phyloP scores from a whole-genome alignment of 2,888 invertebrate genomes.

The Acleris literana region DNA sequence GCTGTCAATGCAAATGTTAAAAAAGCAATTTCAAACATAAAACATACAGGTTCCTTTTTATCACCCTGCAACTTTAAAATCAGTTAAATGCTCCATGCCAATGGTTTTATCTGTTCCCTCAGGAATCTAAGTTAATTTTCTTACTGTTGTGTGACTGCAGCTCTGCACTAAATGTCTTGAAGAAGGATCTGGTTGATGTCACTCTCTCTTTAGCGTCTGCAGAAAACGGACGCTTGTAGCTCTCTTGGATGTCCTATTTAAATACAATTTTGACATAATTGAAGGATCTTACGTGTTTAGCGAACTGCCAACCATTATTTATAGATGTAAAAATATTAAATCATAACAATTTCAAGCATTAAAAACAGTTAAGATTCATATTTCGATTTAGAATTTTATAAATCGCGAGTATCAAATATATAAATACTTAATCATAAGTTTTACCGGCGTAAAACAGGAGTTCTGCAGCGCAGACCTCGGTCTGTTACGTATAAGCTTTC shows the following conservation, averaged over 20 bases:
- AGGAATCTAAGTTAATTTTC: slow-evolving; percentile 18
- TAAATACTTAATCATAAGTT: neutral
- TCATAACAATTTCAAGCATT: no score
- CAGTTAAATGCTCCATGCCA: no score
- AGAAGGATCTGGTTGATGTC: slow-evolving; percentile 63
- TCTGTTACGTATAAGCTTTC: slow-evolving; percentile 64
- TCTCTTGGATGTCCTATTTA: slow-evolving; percentile 66
- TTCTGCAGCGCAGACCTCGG: slow-evolving; percentile 74
- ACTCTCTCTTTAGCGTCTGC: slow-evolving; percentile 70
- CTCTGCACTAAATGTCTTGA: slow-evolving; percentile 70
- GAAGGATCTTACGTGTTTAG: neutral
- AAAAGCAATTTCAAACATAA: no score
- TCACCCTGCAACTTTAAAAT: no score
- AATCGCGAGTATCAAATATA: neutral
- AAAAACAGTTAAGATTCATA: no score
- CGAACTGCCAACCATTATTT: no score
- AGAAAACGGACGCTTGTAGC: slow-evolving; percentile 74
- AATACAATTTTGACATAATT: slow-evolving; percentile 2
- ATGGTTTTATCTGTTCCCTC: no score
- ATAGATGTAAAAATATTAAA: no score
- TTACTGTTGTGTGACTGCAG: slow-evolving; percentile 70
- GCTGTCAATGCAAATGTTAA: no score
- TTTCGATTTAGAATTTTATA: no score
- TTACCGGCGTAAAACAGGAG: slow-evolving; percentile 68
- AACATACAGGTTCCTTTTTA: no score